Evolutionary conservation across 1,140 invertebrate genomes (phyloP), one percentile per base, ranked within the genome.

Genomic region (Scylla paramamosain): DNA sequence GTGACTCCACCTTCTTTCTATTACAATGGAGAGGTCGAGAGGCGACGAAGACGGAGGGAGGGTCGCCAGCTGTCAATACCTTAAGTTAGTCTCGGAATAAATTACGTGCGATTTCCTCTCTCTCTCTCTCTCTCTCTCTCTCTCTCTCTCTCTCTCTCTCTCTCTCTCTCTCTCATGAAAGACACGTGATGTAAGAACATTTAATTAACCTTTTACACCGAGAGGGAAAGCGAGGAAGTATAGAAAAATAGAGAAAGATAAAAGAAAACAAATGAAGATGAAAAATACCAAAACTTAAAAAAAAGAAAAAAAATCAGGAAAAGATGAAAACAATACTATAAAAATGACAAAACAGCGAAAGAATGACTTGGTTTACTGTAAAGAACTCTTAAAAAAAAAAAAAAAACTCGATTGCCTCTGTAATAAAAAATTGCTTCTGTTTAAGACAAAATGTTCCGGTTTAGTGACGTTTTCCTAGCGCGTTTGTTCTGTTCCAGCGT

Each of bases 111-210:
- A 77, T 77, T 77, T 8, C 2, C 20, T n/a, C 20, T 77, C 12
- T 77, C 67, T 7, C n/a, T n/a, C 67, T 77, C 67, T n/a, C 67
- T n/a, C 25, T n/a, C 67, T 77, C 67, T n/a, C 67, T n/a, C 67
- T n/a, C 67, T 59, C 48, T 91, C 45, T 46, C 46, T 52, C 89
- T 52, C 46, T 52, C 89, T 91, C 46, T 91, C 89, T 91, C 39
- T 90, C 29, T 25, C 88, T 90, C 88, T 90, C 88, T 90, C 88
- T 90, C 88, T 90, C 88, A 14, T 29, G 14, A 14, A 20, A 14
- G 25, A 83, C 25, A 83, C 25, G 25, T 25, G 7, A 83, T 25
- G 39, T 39, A 39, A 39, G 39, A 39, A 6, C 39, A 39, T 39
- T 6, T 39, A 39, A 39, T 39, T 39, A 39, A 39, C 39, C 39